A percentile compares a stretch with the other conserved stretches of the same genome.
Conservation (phyloP, 64 coral and sea anemone genomes). For the Exaiptasia diaphana region DNA sequence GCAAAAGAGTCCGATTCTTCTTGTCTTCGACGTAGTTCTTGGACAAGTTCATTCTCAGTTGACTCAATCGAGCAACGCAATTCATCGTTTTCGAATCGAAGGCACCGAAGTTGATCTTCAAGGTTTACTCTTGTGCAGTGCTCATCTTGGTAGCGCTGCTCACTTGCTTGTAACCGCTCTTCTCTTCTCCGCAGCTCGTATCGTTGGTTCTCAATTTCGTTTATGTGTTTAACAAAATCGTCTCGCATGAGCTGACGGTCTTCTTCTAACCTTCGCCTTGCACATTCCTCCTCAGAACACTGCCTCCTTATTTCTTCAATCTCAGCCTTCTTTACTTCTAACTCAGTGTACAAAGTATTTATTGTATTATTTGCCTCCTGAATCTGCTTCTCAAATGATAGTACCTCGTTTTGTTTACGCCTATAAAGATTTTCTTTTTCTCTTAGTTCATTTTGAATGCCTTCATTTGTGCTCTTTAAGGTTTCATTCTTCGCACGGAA, state of each 20-base stretch:
- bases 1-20: slow-evolving; percentile 34
- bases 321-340: too few species aligned
- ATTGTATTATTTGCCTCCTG: too few species aligned
- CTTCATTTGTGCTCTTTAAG: neutral
- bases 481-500: slow-evolving; percentile 23
- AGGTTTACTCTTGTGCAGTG: slow-evolving; percentile 35
- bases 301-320: too few species aligned
- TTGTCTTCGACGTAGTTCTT: slow-evolving; percentile 18
- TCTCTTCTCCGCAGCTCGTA: slow-evolving; percentile 34
- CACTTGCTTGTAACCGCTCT: slow-evolving; percentile 50
- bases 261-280: too few species aligned
- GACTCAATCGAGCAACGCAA: slow-evolving; percentile 4
- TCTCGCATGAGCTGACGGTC: too few species aligned
- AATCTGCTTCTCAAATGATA: too few species aligned
- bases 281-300: too few species aligned
- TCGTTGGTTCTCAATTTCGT: too few species aligned
- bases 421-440: slow-evolving; percentile 44
- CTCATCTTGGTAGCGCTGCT: slow-evolving; percentile 54
- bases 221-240: too few species aligned
- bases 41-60: slow-evolving; percentile 32
- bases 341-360: too few species aligned
- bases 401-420: too few species aligned
- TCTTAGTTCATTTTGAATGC: slow-evolving; percentile 6
- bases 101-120: slow-evolving; percentile 42
- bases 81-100: slow-evolving; percentile 46